Percentiles rank a stretch among this genome's conserved stretches.
Evolutionary conservation across 1,140 invertebrate species (phyloP).

Genomic region (Brachionus rubens): DNA sequence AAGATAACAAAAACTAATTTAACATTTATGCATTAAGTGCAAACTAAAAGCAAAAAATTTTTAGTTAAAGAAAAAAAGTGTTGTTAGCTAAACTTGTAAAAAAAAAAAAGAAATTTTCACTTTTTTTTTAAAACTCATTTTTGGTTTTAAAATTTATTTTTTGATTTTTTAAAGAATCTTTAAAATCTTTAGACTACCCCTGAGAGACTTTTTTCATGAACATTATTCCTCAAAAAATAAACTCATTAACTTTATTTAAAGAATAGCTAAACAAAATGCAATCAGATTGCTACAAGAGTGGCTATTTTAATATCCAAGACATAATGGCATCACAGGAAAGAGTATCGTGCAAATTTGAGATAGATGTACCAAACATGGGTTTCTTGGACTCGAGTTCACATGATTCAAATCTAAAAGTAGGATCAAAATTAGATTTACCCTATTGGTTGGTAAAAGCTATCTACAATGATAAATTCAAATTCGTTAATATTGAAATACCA

Average conservation of each 20-base stretch:
- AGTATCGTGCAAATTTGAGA: slow-evolving; percentile 45
- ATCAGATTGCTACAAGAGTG: slow-evolving; percentile 39
- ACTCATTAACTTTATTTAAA: not conserved
- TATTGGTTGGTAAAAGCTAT: slow-evolving; percentile 40
- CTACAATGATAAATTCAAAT: slow-evolving; percentile 47
- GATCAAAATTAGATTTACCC: slow-evolving; percentile 37
- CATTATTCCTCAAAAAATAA: too few relatives aligned
- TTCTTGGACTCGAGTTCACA: slow-evolving; percentile 43
- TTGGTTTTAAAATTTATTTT: too few relatives aligned
- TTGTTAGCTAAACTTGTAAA: too few relatives aligned
- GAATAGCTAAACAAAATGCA: slow-evolving; percentile 13
- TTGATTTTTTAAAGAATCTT: too few relatives aligned
- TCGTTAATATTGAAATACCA: slow-evolving; percentile 44
- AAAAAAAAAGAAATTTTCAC: too few relatives aligned
- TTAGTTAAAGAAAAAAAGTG: too few relatives aligned
- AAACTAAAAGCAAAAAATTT: too few relatives aligned
- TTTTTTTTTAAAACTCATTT: too few relatives aligned
- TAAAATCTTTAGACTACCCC: too few relatives aligned
- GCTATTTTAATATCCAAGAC: slow-evolving; percentile 41
- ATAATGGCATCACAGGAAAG: slow-evolving; percentile 41
- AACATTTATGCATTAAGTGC: too few relatives aligned
- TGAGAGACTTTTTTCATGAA: too few relatives aligned
- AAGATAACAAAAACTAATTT: too few relatives aligned
- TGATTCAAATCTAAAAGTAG: slow-evolving; percentile 37
- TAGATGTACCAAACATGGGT: slow-evolving; percentile 43